Evolutionary conservation across 2,888 invertebrate genomes (phyloP), one percentile per base, ranked within the genome.

Genomic region (Tromatobia lineatoria): DNA sequence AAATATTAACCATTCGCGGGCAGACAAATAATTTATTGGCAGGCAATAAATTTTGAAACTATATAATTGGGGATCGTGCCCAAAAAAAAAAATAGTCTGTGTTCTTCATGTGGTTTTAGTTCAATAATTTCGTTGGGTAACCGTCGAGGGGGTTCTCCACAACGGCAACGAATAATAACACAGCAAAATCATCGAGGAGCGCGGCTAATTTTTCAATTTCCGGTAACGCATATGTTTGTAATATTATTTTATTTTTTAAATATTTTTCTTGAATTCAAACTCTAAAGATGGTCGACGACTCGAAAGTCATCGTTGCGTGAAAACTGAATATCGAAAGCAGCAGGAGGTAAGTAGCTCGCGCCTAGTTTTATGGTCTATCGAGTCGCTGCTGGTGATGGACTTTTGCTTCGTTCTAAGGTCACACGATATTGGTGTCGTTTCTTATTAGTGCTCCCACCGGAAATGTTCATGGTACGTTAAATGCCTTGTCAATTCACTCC

Each of bases 151-250:
- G 57, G 64, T 79, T 79, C 64, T 47, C 18, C 25, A 59, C 25
- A 18, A 47, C 29, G 42, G 57, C 57, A 18, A 52, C n/a, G 45
- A 29, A 69, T 66, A 57, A 81, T 76, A 71, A 66, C 23, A 29
- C 64, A 34, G 23, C 15, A 34, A 50, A 70, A 81, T 54, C 42
- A 13, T 77, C 57, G 34, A 50, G 25, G 45, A 71, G 67, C 57
- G 38, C 57, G 15, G 54, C 71, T 80, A 76, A 71, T 83, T 83
- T 83, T 83, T 71, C 80, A 80, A 83, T 83, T 83, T 83, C 83
- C 83, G 83, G 83, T 18, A 23, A 54, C 71, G 64, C 80, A 80
- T 50, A 80, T 80, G 75, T 59, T 42, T 54, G 52, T 38, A 38
- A 34, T 20, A 20, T 18, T 18, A 54, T 34, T 54, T 20, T 38